Base-by-base conservation (phyloP, 2,797 vertebrate genomes). In the Hemibagrus guttatus region DNA sequence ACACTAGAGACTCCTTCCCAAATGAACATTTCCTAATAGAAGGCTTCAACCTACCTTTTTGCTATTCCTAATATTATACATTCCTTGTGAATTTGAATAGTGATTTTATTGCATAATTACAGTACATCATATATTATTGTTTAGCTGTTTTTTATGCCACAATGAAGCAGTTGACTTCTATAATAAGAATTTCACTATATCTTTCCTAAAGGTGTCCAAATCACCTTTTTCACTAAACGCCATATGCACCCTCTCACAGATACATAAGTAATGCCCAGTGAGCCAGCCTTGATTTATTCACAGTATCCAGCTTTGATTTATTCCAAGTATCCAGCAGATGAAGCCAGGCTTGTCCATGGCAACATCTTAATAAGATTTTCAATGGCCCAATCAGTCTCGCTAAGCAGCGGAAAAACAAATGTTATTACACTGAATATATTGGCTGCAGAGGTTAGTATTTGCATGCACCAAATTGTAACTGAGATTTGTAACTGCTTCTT, bases 341-440 rank as follows among this genome's bases (percentile, higher is more conserved):
- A 81, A 86, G 35, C 64, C 78, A 61, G 54, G 78, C 78, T 86
- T 86, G 79, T 85, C 75, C 26, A 42, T 28, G 66, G 63, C 64
- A 80, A 85, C 76, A 85, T 59, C 66, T 35, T 86, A 86, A 86
- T 86, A 86, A 81, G 63, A 16, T 81, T 72, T 81, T 81, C 54
- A 86, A 52, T 72, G 56, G 78, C 56, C 64, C 54, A 81, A 52
- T 86, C 78, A 86, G 85, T 81, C 64, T 81, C 85, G 49, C 64
- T 69, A 59, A 86, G 85, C 66, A 72, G 56, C 9, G 16, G 66
- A n/a, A 81, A 69, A 81, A 52, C 54, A 86, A 81, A 81, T 72
- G 66, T 35, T 69, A 81, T 72, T 72, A 52, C 13, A 19, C 39
- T 52, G 54, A 28, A 85, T 59, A 85, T n/a, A 81, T 81, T 81